Percentiles rank a stretch among this genome's conserved stretches.
These are phyloP conservation scores for Orchestes rusci DNA, from an alignment of 2,888 invertebrate genomes.

Conservation along the genomic window DNA sequence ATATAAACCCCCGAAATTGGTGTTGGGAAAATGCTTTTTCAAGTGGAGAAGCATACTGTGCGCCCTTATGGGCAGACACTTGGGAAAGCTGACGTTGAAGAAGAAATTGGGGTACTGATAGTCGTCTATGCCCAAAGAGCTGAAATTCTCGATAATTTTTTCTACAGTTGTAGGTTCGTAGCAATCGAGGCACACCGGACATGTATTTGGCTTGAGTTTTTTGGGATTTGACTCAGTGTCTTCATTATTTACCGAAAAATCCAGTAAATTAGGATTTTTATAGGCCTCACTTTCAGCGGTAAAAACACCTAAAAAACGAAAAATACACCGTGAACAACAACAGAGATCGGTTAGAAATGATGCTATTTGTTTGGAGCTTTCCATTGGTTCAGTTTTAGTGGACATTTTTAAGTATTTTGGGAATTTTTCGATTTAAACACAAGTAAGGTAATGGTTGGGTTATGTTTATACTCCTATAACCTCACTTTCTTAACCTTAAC, in stretches of 20 bases:
- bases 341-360: too few relatives aligned
- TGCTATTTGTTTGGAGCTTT: too few relatives aligned
- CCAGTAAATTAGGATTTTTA: slow-evolving; percentile 18
- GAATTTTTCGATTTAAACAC: too few relatives aligned
- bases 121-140: slow-evolving; percentile 46
- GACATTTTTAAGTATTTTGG: too few relatives aligned
- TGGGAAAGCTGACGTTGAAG: slow-evolving; percentile 56
- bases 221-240: slow-evolving; percentile 35
- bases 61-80: slow-evolving; percentile 59
- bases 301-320: slow-evolving; percentile 25
- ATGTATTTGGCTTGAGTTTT: slow-evolving; percentile 49
- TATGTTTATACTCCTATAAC: too few relatives aligned
- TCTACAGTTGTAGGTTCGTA: slow-evolving; percentile 53
- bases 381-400: too few relatives aligned
- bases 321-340: slow-evolving; percentile 27
- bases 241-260: neutral
- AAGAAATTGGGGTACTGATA: slow-evolving; percentile 50
- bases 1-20: slow-evolving; percentile 26
- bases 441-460: too few relatives aligned
- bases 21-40: slow-evolving; percentile 48
- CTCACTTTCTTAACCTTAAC: too few relatives aligned
- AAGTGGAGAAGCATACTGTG: slow-evolving; percentile 56
- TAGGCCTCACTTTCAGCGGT: slow-evolving; percentile 18
- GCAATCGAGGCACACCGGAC: slow-evolving; percentile 66
- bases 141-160: slow-evolving; percentile 48